Evolutionary conservation across 2,888 invertebrate genomes (phyloP).

Genomic region (Pollenia labialis): DNA sequence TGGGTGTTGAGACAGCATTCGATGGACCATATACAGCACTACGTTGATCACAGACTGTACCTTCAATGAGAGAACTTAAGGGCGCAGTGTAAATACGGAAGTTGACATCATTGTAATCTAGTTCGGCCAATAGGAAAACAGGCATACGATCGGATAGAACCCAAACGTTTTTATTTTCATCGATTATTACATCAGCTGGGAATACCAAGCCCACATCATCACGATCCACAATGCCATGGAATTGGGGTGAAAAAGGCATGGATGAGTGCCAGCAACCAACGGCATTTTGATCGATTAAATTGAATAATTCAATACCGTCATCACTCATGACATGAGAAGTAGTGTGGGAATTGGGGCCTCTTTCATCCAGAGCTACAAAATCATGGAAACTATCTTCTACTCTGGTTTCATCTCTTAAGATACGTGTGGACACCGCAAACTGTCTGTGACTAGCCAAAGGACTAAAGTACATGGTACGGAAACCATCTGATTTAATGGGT

Average conservation of each 20-base stretch:
- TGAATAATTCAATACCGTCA: constrained; percentile 90
- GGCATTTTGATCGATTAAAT: constrained; percentile 91
- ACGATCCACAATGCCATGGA: constrained; percentile 89
- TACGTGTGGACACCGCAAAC: constrained; percentile 91
- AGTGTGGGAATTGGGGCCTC: constrained; percentile 89
- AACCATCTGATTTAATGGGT: constrained; percentile 88
- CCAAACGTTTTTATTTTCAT: constrained; percentile 89
- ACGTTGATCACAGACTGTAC: constrained; percentile 89
- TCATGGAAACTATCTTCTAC: constrained; percentile 89
- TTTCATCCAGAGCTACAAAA: constrained; percentile 86
- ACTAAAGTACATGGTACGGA: constrained; percentile 90
- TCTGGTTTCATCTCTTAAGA: constrained; percentile 88
- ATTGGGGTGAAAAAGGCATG: constrained; percentile 87
- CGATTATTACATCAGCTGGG: constrained; percentile 92
- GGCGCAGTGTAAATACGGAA: constrained; percentile 91
- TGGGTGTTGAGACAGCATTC: constrained; percentile 76
- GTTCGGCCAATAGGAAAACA: constrained; percentile 88
- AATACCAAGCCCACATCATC: constrained; percentile 91
- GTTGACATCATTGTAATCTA: constrained; percentile 91
- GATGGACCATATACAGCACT: constrained; percentile 79
- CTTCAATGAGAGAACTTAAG: constrained; percentile 87
- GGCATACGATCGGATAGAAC: constrained; percentile 93
- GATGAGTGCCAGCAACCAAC: constrained; percentile 92
- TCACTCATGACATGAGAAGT: constrained; percentile 91
- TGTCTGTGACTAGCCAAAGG: constrained; percentile 91